phyloP scores from a whole-genome alignment of 2,797 vertebrate genomes.

The Crenichthys baileyi region DNA sequence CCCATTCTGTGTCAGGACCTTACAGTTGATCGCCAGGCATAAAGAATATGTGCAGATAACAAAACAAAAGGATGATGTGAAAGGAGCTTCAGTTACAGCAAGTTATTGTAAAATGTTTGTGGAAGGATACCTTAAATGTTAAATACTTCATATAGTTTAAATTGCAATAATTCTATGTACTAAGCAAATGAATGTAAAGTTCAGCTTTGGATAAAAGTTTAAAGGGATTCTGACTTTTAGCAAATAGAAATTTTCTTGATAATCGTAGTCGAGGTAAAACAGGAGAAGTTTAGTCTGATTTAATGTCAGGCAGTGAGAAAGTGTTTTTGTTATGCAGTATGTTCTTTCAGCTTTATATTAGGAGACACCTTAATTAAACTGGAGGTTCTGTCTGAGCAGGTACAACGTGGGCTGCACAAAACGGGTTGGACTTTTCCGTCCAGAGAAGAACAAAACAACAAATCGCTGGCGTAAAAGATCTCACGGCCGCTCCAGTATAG shows the following conservation, averaged over 20 bases:
- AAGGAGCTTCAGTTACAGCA: background rate
- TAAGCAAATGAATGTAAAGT: background rate
- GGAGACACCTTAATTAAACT: background rate
- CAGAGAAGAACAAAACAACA: slow-evolving; percentile 87
- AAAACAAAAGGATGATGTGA: background rate
- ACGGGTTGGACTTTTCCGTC: slow-evolving; percentile 91
- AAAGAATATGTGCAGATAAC: background rate
- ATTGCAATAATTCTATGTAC: background rate
- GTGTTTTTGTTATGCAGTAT: background rate
- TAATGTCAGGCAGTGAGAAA: background rate
- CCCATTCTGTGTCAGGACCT: background rate
- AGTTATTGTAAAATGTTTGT: too few relatives aligned
- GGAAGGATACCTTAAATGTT: too few relatives aligned
- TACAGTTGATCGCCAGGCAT: background rate
- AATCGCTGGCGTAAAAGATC: slow-evolving; percentile 85
- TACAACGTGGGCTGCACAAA: slow-evolving; percentile 97
- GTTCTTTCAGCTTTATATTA: background rate
- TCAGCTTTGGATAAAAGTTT: background rate
- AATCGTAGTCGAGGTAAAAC: background rate
- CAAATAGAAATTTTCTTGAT: background rate
- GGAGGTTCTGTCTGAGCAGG: slow-evolving; percentile 67
- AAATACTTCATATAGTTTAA: too few relatives aligned
- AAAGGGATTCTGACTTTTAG: background rate
- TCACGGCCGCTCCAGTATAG: slow-evolving; percentile 78
- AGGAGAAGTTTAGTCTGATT: background rate